These are phyloP conservation scores for Pyrochroa serraticornis DNA, from an alignment of 2,888 invertebrate genomes.

Conservation along the genomic window DNA sequence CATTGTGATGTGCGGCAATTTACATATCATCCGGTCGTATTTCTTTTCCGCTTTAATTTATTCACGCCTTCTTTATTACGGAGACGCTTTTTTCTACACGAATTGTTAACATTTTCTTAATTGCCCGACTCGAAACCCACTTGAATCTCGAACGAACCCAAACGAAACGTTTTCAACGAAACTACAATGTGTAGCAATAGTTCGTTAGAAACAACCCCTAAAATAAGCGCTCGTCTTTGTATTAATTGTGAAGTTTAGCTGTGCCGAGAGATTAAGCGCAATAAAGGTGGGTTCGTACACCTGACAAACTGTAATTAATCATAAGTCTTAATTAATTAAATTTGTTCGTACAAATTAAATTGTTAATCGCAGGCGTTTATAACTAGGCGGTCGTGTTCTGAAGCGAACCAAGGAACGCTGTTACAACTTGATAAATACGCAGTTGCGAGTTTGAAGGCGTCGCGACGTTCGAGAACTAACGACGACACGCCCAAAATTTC, in stretches of 20 bases:
- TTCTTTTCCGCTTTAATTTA: conserved; percentile 25
- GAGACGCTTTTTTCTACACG: conserved; percentile 2
- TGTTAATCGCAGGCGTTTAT: conserved; percentile 35
- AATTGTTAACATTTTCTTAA: conserved; percentile 20
- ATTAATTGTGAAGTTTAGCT: conserved; percentile 1
- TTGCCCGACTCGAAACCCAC: conserved; percentile 2
- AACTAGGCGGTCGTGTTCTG: conserved; percentile 18
- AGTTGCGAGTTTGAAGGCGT: too few relatives aligned
- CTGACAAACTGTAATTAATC: conserved; percentile 39
- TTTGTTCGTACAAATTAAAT: conserved; percentile 38
- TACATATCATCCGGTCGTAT: conserved; percentile 26
- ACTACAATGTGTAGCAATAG: too few relatives aligned
- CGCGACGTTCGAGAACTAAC: too few relatives aligned
- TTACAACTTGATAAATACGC: conserved; percentile 4
- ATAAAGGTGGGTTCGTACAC: conserved; percentile 28
- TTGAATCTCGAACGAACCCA: too few relatives aligned
- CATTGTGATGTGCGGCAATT: conserved; percentile 28
- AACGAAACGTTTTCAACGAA: too few relatives aligned
- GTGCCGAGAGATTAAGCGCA: conserved; percentile 9
- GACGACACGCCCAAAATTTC: too few relatives aligned
- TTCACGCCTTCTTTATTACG: conserved; percentile 22
- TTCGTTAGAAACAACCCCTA: too few relatives aligned
- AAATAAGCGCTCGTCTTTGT: not conserved
- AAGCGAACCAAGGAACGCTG: not conserved
- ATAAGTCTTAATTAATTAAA: conserved; percentile 40